Base-by-base conservation (phyloP, 2,888 invertebrate species). In the Tetramorium bicarinatum region DNA sequence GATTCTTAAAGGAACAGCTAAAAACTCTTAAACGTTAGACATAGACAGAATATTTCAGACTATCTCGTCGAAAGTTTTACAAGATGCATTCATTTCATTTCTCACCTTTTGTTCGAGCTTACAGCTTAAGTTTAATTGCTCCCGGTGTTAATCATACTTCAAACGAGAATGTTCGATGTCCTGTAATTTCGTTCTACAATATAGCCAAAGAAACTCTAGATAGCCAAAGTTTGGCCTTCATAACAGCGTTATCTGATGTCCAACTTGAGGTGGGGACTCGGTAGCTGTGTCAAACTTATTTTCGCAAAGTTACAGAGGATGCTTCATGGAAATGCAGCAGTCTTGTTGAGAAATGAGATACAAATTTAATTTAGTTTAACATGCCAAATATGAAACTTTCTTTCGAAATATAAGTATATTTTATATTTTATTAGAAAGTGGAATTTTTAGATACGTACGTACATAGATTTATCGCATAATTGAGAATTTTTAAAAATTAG, bases 201-300 rank as follows among this genome's bases (percentile, higher is more conserved):
- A 21, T 59, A 34, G 38, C n/a, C 79, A 11, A 79, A 79, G 59
- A 72, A 79, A 79, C 79, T 79, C 74, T 21, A 59, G 34, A 72
- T 79, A 71, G 38, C 25, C 72, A 90, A 89, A 89, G 82, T 89
- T 89, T 86, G 62, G 75, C 85, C 83, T 84, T 84, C 84, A 84
- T 85, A 90, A 87, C 83, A 61, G 83, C 85, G 85, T 89, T 89
- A 89, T 84, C 52, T 66, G 83, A 47, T 76, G 79, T 82, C 66
- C 79, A 86, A 89, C 86, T 87, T 81, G 69, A 13, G 38, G 59
- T 56, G 61, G 66, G 61, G 66, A 69, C 62, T 59, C 34, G 61
- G 52, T 61, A n/a, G 61, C 74, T 38, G 52, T 41, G 54, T 54
- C 71, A 44, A 85, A 84, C 80, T 80, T 84, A 83, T 89, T 89